Evolutionary conservation across 53 echinoderm and acorn worm genomes (phyloP), one percentile per base, ranked within the genome.

Genomic region (Hippasteria phrygiana): DNA sequence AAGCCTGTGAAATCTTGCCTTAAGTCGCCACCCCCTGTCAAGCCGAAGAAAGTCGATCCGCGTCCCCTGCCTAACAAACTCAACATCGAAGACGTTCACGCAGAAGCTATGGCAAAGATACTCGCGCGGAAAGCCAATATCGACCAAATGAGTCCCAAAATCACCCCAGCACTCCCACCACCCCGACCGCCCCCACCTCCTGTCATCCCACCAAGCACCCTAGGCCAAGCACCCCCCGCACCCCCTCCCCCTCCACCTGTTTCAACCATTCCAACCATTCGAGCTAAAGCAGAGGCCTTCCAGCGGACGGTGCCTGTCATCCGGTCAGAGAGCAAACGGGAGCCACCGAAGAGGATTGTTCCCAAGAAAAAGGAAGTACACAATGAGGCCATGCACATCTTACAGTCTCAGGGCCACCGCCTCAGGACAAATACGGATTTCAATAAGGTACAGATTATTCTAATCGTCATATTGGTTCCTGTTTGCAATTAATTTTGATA

Each of bases 111-210:
- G 85, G 85, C 85, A 16, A 85, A 85, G 53, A 85, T 85, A 14
- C 53, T 70, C 1, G 85, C 85, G 0, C 55, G 33, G 45, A 88
- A 88, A 39, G 74, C 74, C 10, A 45, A 36, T 40, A 63, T 91
- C 40, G 59, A 88, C 36, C 35, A 56, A 38, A 32, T 0, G 51
- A 27, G 47, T 8, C 24, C 43, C 4, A n/a, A 2, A 45, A 34
- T 17, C 37, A 31, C 31, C 17, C 59, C 36, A 90, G 17, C 75
- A 36, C 94, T 79, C 35, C 94, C 92, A 38, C 86, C 89, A 35
- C 53, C 53, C 20, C 90, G 88, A n/a, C 91, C 91, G 16, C 94
- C 84, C 31, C 94, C 91, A 43, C 88, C 88, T 32, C 45, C 47
- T 11, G 51, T 39, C 17, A 48, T 77, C 20, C 67, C 88, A 16